phyloP scores from a whole-genome alignment of 2,113 vertebrate genomes.

The Esox niger region DNA sequence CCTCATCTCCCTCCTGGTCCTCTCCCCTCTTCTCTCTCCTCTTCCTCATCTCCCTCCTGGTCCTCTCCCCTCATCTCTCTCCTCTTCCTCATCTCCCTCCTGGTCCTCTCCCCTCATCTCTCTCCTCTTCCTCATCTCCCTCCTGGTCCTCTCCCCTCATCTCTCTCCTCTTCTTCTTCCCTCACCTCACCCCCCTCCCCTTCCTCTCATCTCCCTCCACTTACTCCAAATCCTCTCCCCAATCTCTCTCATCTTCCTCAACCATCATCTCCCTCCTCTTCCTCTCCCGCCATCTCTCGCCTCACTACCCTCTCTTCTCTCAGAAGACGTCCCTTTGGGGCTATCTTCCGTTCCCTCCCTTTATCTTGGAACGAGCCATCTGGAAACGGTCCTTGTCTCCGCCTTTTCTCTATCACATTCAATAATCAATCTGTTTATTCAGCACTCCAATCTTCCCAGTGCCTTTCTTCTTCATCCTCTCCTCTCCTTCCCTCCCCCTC shows the following conservation, averaged over 20 bases:
- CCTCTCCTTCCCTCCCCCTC: slow-evolving; percentile 22
- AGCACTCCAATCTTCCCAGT: slow-evolving; percentile 26
- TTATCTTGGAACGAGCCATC: slow-evolving; percentile 56
- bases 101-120: slow-evolving; percentile 7
- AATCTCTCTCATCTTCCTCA: too few relatives aligned
- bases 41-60: slow-evolving; percentile 30
- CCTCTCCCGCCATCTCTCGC: not conserved
- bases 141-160: slow-evolving; percentile 36
- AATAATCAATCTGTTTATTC: slow-evolving; percentile 55
- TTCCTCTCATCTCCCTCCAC: slow-evolving; percentile 41
- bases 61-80: too few relatives aligned
- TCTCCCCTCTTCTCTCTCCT: slow-evolving; percentile 26
- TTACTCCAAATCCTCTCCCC: slow-evolving; percentile 34
- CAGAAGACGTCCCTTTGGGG: not conserved
- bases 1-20: slow-evolving; percentile 39
- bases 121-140: too few relatives aligned
- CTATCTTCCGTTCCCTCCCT: slow-evolving; percentile 33
- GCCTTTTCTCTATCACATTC: slow-evolving; percentile 55
- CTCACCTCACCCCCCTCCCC: too few relatives aligned
- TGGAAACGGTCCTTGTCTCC: slow-evolving; percentile 54
- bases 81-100: slow-evolving; percentile 40
- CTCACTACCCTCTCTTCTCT: not conserved
- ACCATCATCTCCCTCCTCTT: slow-evolving; percentile 14
- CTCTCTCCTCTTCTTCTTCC: slow-evolving; percentile 32
- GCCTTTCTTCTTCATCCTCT: not conserved